Evolutionary conservation across 2,113 vertebrate species (phyloP).

Genomic region (Coturnix japonica): DNA sequence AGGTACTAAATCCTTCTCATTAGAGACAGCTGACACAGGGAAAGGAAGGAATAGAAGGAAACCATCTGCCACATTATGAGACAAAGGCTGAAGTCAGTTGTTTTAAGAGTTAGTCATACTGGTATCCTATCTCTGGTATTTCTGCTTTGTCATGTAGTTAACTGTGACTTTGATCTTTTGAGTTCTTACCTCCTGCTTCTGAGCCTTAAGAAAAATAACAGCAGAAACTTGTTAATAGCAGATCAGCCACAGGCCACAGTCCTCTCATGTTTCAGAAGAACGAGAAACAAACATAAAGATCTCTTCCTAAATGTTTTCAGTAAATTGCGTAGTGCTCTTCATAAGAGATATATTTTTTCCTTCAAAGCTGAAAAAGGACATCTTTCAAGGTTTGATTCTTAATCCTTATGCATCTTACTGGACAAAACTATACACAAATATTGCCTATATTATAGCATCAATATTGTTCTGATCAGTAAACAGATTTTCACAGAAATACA

Average conservation of each 20-base stretch:
- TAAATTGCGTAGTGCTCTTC: not conserved
- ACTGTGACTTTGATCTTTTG: not conserved
- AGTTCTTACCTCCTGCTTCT: not conserved
- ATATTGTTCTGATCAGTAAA: not conserved
- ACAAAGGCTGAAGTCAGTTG: not conserved
- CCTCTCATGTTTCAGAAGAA: not conserved
- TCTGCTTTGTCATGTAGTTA: not conserved
- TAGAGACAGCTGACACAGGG: not conserved
- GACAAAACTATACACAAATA: not conserved
- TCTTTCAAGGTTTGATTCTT: not conserved
- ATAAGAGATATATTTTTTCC: not conserved
- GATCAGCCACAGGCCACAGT: not conserved
- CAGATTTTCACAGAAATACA: rapidly evolving
- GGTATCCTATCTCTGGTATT: not conserved
- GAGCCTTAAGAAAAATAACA: not conserved
- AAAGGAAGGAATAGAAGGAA: not conserved
- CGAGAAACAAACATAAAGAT: not conserved
- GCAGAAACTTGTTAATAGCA: not conserved
- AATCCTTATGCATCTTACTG: not conserved
- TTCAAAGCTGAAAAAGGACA: not conserved
- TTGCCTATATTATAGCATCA: not conserved
- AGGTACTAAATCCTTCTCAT: not conserved
- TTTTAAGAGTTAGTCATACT: not conserved
- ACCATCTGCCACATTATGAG: not conserved
- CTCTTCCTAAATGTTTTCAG: not conserved